Percentiles rank a stretch among this genome's conserved stretches.
Conservation (phyloP, 2,113 vertebrate species). For the Cryptomyrus ogoouensis region DNA sequence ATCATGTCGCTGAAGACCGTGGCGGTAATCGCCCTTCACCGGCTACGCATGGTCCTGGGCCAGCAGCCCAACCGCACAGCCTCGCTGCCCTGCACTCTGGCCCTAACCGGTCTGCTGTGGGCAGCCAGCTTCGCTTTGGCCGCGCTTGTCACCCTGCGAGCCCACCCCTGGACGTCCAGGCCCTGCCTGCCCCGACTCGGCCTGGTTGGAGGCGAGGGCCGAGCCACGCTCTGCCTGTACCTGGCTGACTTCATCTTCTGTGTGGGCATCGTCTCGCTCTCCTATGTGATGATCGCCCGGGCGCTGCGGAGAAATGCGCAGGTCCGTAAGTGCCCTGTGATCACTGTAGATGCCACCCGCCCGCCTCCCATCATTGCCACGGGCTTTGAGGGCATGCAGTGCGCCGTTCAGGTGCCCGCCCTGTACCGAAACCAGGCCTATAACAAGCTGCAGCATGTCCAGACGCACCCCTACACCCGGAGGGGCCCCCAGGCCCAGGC, state of each 20-base stretch:
- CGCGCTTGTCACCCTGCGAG: constrained; percentile 73
- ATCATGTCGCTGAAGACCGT: constrained; percentile 96
- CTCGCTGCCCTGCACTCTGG: constrained; percentile 77
- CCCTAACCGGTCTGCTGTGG: constrained; percentile 82
- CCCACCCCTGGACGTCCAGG: constrained; percentile 64
- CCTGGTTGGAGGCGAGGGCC: constrained; percentile 61
- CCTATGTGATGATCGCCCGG: constrained; percentile 86
- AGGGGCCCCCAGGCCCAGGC: constrained; percentile 48
- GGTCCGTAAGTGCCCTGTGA: constrained; percentile 69
- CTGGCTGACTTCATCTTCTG: constrained; percentile 86
- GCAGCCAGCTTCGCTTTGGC: constrained; percentile 86
- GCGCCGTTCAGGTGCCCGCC: constrained; percentile 62
- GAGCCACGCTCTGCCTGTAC: constrained; percentile 77
- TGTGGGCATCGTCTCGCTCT: constrained; percentile 78
- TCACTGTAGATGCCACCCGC: constrained; percentile 64
- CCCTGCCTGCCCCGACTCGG: constrained; percentile 86
- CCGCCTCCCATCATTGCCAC: constrained; percentile 65
- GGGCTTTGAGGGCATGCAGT: constrained; percentile 57
- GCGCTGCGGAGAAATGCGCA: constrained; percentile 79
- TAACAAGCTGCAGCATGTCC: constrained; percentile 71
- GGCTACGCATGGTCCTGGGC: constrained; percentile 87
- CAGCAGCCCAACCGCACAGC: constrained; percentile 76
- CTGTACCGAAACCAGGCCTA: constrained; percentile 82
- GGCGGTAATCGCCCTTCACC: constrained; percentile 85
- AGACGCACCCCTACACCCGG: constrained; percentile 61